These are phyloP conservation scores for Myiotriccus ornatus DNA, from an alignment of 2,797 vertebrate species.

Conservation along the genomic window DNA sequence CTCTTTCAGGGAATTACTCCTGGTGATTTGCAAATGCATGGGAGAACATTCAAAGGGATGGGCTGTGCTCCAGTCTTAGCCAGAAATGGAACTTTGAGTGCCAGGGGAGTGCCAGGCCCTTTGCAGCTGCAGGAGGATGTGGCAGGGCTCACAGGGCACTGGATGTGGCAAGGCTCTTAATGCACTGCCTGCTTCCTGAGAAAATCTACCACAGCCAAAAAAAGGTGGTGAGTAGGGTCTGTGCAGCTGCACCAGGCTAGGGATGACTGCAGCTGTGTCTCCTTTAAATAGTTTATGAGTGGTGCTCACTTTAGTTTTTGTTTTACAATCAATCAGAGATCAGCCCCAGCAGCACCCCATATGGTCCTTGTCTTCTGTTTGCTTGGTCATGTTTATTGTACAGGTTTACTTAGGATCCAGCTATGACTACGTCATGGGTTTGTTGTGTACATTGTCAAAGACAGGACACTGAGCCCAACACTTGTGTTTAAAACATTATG, in stretches of 20 bases:
- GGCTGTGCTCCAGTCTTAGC: not conserved
- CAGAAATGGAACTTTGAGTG: not conserved
- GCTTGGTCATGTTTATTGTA: not conserved
- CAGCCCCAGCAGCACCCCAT: not conserved
- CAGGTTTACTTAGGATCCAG: not conserved
- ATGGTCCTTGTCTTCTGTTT: constrained; percentile 12
- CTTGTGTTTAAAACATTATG: not conserved
- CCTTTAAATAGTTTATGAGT: constrained; percentile 14
- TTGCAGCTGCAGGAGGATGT: not conserved
- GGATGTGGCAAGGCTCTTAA: not conserved
- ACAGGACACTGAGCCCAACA: not conserved
- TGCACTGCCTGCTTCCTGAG: not conserved
- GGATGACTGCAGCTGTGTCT: not conserved
- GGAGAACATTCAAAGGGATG: not conserved
- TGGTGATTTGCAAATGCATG: not conserved
- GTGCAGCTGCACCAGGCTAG: not conserved
- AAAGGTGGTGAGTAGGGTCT: not conserved
- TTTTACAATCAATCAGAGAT: not conserved
- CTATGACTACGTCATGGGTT: not conserved
- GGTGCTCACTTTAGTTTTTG: not conserved
- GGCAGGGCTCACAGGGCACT: not conserved
- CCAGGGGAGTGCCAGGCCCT: not conserved
- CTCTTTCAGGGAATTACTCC: not conserved
- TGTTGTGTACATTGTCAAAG: not conserved
- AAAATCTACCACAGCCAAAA: not conserved